Conservation (phyloP, 2,113 vertebrate species). For the Misgurnus mizolepis region DNA sequence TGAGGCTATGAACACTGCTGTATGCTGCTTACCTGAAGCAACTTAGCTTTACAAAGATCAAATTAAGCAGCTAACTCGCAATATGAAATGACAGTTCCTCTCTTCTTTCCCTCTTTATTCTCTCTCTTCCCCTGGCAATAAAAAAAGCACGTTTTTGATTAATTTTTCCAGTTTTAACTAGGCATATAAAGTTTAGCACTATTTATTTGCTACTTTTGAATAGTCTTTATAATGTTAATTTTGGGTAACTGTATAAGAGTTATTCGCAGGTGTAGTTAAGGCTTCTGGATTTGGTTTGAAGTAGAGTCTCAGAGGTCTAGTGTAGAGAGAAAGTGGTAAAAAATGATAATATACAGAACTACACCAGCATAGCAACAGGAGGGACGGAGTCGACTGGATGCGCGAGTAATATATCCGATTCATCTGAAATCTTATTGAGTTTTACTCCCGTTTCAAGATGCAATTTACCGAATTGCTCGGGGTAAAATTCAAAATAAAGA, state of each 20-base stretch:
- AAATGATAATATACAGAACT: slow-evolving; percentile 32
- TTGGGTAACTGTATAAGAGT: slow-evolving; percentile 31
- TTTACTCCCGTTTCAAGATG: slow-evolving; percentile 47
- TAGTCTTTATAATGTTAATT: slow-evolving; percentile 48
- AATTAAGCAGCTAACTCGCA: slow-evolving; percentile 76
- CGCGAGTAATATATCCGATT: slow-evolving; percentile 53
- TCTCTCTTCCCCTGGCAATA: slow-evolving; percentile 9
- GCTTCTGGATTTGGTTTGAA: slow-evolving; percentile 44
- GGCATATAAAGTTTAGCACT: slow-evolving; percentile 50
- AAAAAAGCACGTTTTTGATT: slow-evolving; percentile 52
- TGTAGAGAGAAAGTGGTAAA: neutral
- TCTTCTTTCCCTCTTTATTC: slow-evolving; percentile 35
- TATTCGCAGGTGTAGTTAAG: neutral
- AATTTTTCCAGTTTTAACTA: slow-evolving; percentile 40
- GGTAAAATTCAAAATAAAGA: slow-evolving; percentile 54
- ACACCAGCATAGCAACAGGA: slow-evolving; percentile 52
- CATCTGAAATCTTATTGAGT: slow-evolving; percentile 48
- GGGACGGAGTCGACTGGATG: slow-evolving; percentile 45
- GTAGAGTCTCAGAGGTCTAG: slow-evolving; percentile 5
- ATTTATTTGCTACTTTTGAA: slow-evolving; percentile 49
- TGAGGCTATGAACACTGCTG: slow-evolving; percentile 74
- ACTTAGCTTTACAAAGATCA: slow-evolving; percentile 78
- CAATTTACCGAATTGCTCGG: slow-evolving; percentile 55
- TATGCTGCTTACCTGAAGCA: slow-evolving; percentile 75
- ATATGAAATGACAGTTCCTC: slow-evolving; percentile 71